Conservation (phyloP, 2,797 vertebrate species). For the Dipus sagitta region DNA sequence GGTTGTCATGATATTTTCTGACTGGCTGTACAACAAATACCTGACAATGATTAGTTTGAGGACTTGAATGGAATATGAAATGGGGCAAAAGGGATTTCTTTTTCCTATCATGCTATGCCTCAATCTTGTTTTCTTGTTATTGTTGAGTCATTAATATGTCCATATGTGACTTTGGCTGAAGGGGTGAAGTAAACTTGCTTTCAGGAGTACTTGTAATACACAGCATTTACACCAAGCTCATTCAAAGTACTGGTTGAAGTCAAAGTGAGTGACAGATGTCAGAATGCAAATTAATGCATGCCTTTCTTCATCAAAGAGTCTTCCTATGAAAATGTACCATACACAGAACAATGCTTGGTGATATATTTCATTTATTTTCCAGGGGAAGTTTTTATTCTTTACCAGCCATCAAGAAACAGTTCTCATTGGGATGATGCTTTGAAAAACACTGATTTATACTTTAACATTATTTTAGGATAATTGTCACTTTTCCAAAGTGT, state of each 20-base stretch:
- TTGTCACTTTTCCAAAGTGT: conserved; percentile 5
- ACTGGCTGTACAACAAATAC: background rate
- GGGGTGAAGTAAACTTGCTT: conserved; percentile 2
- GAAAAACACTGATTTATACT: conserved; percentile 19
- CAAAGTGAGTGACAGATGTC: background rate
- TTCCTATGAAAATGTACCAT: background rate
- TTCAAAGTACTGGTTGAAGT: background rate
- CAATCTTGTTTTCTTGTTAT: background rate
- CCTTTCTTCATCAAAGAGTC: background rate
- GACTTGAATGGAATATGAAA: background rate
- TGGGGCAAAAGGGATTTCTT: background rate
- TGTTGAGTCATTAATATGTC: background rate
- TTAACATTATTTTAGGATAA: conserved; percentile 9
- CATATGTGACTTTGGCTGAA: background rate
- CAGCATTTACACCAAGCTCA: background rate
- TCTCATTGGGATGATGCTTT: background rate
- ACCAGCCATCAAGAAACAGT: background rate
- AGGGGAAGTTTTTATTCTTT: background rate
- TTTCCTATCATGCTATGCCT: background rate
- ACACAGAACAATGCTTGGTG: background rate
- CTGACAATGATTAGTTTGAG: background rate
- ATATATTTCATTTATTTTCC: background rate
- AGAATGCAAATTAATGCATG: background rate
- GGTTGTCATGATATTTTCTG: background rate
- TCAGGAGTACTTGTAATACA: background rate